These are phyloP conservation scores for Oryzias dopingdopingensis DNA, from an alignment of 2,797 vertebrate species.

Conservation along the genomic window DNA sequence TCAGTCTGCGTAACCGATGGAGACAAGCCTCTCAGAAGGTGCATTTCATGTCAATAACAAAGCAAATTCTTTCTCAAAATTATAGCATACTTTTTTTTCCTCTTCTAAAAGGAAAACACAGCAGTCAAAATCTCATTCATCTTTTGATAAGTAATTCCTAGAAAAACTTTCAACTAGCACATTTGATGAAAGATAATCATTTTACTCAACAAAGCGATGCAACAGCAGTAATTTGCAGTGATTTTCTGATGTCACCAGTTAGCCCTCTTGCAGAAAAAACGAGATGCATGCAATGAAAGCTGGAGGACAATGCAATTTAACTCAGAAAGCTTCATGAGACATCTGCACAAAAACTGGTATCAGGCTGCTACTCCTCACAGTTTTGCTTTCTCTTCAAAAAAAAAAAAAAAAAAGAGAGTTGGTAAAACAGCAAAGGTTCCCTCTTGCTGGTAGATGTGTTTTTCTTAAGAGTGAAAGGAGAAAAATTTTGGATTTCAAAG, in stretches of 20 bases:
- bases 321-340: slow-evolving; percentile 54
- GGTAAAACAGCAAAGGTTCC: slow-evolving; percentile 74
- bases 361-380: slow-evolving; percentile 70
- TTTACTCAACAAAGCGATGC: slow-evolving; percentile 36
- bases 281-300: slow-evolving; percentile 29
- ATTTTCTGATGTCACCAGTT: slow-evolving; percentile 42
- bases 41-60: slow-evolving; percentile 44
- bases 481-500: slow-evolving; percentile 79
- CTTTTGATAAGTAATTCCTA: slow-evolving; percentile 33
- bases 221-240: slow-evolving; percentile 24
- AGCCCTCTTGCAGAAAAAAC: slow-evolving; percentile 31
- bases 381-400: slow-evolving; percentile 83
- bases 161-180: slow-evolving; percentile 27
- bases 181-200: slow-evolving; percentile 41
- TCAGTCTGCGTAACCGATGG: slow-evolving; percentile 25
- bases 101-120: slow-evolving; percentile 8
- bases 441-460: slow-evolving; percentile 80
- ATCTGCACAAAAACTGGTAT: slow-evolving; percentile 73
- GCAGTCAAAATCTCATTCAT: slow-evolving; percentile 18
- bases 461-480: slow-evolving; percentile 79
- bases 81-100: slow-evolving; percentile 16
- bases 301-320: slow-evolving; percentile 47
- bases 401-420: slow-evolving; percentile 80
- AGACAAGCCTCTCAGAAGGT: slow-evolving; percentile 37
- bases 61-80: slow-evolving; percentile 39